These are phyloP conservation scores for Ochropleura leucogaster DNA, from an alignment of 2,888 invertebrate species.

Conservation along the genomic window DNA sequence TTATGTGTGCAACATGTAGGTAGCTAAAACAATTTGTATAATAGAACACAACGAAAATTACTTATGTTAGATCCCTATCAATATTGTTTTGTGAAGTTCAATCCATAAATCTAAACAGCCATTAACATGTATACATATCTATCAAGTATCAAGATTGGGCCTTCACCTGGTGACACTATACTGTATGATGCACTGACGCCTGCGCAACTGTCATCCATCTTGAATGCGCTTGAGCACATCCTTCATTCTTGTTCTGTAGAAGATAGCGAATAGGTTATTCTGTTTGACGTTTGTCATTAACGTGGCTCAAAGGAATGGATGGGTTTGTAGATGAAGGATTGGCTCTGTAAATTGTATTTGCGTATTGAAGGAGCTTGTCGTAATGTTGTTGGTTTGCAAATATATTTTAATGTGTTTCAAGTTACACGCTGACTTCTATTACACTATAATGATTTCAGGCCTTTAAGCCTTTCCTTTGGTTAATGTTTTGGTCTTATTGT, in stretches of 20 bases:
- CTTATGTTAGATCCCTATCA: constrained; percentile 59
- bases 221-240: constrained; percentile 54
- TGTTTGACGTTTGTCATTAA: constrained; percentile 55
- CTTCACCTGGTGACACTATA: constrained; percentile 60
- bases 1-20: constrained; percentile 23
- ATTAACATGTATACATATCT: constrained; percentile 58
- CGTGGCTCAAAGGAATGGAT: constrained; percentile 35
- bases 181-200: constrained; percentile 59
- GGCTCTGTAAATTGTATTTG: constrained; percentile 12
- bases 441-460: not conserved
- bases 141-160: constrained; percentile 58
- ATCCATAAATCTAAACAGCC: constrained; percentile 57
- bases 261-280: constrained; percentile 56
- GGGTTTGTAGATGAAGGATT: constrained; percentile 26
- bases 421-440: not conserved
- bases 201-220: constrained; percentile 60
- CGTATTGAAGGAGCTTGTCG: not conserved
- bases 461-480: not conserved
- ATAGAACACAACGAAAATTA: constrained; percentile 54
- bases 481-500: not conserved
- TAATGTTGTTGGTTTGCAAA: constrained; percentile 2
- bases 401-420: not conserved
- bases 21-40: constrained; percentile 50
- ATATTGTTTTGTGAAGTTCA: constrained; percentile 62
- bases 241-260: constrained; percentile 55